Evolutionary conservation across 2,888 invertebrate genomes (phyloP), one percentile per base, ranked within the genome.

Genomic region (Idaea straminata): DNA sequence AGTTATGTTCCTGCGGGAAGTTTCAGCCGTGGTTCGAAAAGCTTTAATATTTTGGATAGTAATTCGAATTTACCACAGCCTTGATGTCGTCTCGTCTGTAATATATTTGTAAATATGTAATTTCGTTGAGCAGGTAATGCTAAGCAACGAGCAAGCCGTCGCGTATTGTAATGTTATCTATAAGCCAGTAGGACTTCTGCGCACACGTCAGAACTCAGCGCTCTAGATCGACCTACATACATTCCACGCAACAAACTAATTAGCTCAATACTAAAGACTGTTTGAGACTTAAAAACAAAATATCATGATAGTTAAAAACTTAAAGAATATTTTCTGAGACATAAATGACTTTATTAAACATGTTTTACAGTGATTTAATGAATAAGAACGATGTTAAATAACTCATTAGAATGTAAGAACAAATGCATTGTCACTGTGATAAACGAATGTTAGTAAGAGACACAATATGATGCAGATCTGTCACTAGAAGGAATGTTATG

Each of bases 351-450:
- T 86, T 89, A 89, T 85, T 85, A 87, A 83, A 59, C 83, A 84
- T 89, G 88, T 91, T 88, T 87, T 85, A 86, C 84, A 90, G 89
- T 90, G 91, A 88, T 88, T 85, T 91, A 88, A 85, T 87, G 79
- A 85, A 66, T 91, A 91, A 91, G 87, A 91, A 87, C 89, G 85
- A 87, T 59, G 15, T 34, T 87, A 87, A 83, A 84, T 85, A 87
- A 92, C 89, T 92, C 92, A 88, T 87, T 92, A 92, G 92, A 87
- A 88, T 91, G 85, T 92, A 92, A 92, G 92, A 88, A 92, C 88
- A 91, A 91, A 92, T 91, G 91, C 91, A 89, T 91, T 91, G 86
- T 84, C 90, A 88, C 91, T 92, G 92, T 92, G 92, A 92, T 92
- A 91, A 88, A 86, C 88, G 86, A 85, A 85, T 87, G 84, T 86